Conservation (phyloP, 2,888 invertebrate species). For the Strigamia transsilvanica region DNA sequence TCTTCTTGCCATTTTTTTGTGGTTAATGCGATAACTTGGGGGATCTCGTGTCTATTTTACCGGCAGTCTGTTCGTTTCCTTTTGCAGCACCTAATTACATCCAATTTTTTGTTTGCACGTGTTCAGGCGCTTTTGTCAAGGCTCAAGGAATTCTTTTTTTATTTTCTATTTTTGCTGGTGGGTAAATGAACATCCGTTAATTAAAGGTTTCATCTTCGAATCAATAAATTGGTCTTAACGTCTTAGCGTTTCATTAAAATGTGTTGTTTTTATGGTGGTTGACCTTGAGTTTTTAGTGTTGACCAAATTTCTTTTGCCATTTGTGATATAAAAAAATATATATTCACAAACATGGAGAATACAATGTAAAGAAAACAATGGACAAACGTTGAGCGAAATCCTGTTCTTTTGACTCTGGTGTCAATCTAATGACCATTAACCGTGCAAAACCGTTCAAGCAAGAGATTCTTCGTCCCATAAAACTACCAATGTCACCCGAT, state of each 20-base stretch:
- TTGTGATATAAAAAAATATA: too few relatives aligned
- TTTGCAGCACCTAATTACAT: not conserved
- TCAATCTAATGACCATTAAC: not conserved
- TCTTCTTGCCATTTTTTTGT: not conserved
- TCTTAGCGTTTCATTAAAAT: not conserved
- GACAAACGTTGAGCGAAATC: not conserved
- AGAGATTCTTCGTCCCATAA: constrained; percentile 13
- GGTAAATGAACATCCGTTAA: constrained; percentile 15
- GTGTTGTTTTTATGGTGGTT: not conserved
- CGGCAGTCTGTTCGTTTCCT: not conserved
- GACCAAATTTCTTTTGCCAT: not conserved
- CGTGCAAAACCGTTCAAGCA: constrained; percentile 9
- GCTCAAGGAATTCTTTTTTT: not conserved
- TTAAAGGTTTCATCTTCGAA: not conserved
- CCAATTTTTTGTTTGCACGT: not conserved
- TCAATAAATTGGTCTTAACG: not conserved
- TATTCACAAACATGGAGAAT: not conserved
- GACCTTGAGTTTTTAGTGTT: not conserved
- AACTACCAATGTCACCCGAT: constrained; percentile 14
- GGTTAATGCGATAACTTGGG: not conserved
- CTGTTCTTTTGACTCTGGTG: not conserved
- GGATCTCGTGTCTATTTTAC: not conserved
- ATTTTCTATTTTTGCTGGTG: not conserved
- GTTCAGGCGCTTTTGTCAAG: not conserved
- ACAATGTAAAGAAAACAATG: not conserved